Base-by-base conservation (phyloP, 2,113 vertebrate species). In the Astatotilapia flaviijosephi region DNA sequence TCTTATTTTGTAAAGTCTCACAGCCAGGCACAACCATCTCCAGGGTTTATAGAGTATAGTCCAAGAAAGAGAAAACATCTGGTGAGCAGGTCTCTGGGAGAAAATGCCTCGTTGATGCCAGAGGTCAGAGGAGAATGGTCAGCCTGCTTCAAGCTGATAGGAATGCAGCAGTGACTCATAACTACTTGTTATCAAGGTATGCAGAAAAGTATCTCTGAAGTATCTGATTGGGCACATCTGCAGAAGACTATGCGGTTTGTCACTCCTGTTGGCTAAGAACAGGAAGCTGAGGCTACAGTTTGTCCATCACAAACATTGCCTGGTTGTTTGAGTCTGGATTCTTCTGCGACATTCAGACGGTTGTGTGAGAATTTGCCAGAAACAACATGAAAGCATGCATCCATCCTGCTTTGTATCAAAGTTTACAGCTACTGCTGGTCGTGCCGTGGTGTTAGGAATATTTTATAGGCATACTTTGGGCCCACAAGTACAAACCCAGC, bases 381-480 rank as follows among this genome's bases (percentile, higher is more conserved):
- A 42, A 23, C 60, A 23, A 23, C 19, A 68, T 73, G 21, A 47
- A 73, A 73, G 37, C 65, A 73, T 26, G 1, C 13, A 45, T 45
- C 65, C 37, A 2, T 73, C 21, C 21, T 73, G n/a, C 65, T 23
- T 73, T 73, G 65, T 26, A 45, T 26, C 65, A 70, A 70, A 42
- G 37, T 5, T 45, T 73, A 45, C 1, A 0, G 68, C 21, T 47
- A 26, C 13, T 45, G 8, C 4, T 45, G 1, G 21, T 10, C 1
- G 21, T 73, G 37, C 6, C 5, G 3, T 70, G n/a, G 7, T 26
- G 37, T 4, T 65, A 37, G 62, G 2, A n/a, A 68, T 23, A 70
- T 9, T 70, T 45, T 26, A 15, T 28, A 28, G 21, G 40, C 40
- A 28, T 10, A 73, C 9, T 47, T 26, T 73, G 37, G 37, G 21